Evolutionary conservation across 30 jellyfish, hydroid and myxozoan genomes (phyloP), one percentile per base, ranked within the genome.

Genomic region (Cassiopea andromeda): DNA sequence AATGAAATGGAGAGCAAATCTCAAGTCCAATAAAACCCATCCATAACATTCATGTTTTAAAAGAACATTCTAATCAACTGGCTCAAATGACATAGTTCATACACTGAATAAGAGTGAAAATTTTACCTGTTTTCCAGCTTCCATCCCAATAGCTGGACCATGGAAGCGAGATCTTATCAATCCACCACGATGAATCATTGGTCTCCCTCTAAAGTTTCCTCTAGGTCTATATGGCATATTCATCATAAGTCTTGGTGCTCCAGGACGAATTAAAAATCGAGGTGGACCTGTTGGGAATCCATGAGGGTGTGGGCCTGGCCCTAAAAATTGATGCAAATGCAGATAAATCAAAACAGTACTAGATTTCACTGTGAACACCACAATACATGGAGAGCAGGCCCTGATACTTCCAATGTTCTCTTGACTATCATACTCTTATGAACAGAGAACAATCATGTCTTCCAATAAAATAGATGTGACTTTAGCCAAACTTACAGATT

Each of bases 101-200:
- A 6, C 16, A 17, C 45, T 43, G n/a, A n/a, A n/a, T n/a, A n/a
- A n/a, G n/a, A n/a, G n/a, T 57, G 68, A 7, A 57, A 61, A 8
- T 43, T 13, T 7, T 75, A 86, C 94, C 94, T 86, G 84, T 9
- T 78, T 78, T 46, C 97, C 93, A 38, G 71, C 81, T 45, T 45
- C 54, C 48, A 76, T 79, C 1, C 77, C 92, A 59, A 58, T 66
- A 18, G 97, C 88, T 18, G 90, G 93, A 48, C 92, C 90, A 59
- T 86, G 97, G 78, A 77, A 83, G 8, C 94, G 93, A 10, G 90
- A 82, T 12, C 88, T 73, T 27, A 81, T 90, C 47, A 90, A 91
- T 17, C n/a, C n/a, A n/a, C 93, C 97, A 49, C 97, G 94, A 38
- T 73, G 89, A 43, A 59, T 80, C 94, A 87, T 87, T 1, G 90